Evolutionary conservation across 2,113 vertebrate genomes (phyloP), one percentile per base, ranked within the genome.

Genomic region (Heloderma charlesbogerti): DNA sequence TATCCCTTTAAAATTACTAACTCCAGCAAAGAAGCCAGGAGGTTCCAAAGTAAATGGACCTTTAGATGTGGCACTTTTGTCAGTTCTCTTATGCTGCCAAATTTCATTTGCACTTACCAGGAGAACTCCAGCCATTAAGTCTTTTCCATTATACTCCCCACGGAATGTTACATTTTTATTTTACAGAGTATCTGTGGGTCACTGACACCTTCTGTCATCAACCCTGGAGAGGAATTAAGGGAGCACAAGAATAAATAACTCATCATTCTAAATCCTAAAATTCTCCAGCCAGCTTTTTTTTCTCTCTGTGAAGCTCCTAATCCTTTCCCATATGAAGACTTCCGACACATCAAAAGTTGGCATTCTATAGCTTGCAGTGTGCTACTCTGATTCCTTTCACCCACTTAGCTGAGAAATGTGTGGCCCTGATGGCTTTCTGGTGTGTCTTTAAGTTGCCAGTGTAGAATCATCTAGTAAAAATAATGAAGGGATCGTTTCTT

Each of bases 351-450:
- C 51, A 25, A 87, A 91, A 92, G 84, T 82, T 29, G 40, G 90
- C 88, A 91, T 93, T 96, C 95, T 90, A 92, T 77, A 94, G 92
- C 91, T 15, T 67, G 6, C 89, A 88, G 78, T 88, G 92, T 92
- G 85, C 0, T 1, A 80, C 81, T 18, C 91, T 92, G 91, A 92
- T 88, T 92, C 91, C 25, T 79, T 91, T 87, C 74, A n/a, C 25
- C 88, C 88, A 54, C 34, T 87, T 93, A 88, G 89, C 93, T 79
- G 34, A 82, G 0, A 0, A 90, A 74, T 91, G 81, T 92, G 67
- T 92, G 89, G 91, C 37, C 29, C 40, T 40, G 5, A 22, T 67
- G 43, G 34, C 71, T 72, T 86, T 93, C 79, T 75, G 90, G 86
- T 93, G 88, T 92, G 77, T 90, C 88, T 85, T 86, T 87, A 84